Conservation (phyloP, 2,797 vertebrate species). For the Mareca penelope region DNA sequence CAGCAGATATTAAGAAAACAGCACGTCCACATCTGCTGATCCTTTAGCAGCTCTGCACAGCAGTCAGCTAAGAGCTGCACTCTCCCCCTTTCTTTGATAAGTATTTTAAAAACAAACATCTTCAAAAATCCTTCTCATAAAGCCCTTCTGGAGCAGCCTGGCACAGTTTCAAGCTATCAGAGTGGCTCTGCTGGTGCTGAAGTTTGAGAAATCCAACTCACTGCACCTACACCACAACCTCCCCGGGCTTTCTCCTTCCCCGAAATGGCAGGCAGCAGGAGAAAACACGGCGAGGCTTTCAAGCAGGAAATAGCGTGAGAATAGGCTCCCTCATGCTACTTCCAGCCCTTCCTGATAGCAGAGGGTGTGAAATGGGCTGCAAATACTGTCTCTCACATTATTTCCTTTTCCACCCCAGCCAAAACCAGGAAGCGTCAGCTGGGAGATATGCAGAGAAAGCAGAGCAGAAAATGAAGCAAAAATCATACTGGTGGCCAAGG, state of each 20-base stretch:
- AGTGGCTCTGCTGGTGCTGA: not conserved
- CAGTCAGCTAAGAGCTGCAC: not conserved
- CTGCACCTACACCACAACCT: not conserved
- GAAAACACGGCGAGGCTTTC: not conserved
- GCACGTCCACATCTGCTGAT: not conserved
- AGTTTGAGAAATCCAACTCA: not conserved
- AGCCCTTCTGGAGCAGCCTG: slow-evolving; percentile 27
- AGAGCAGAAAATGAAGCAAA: fast-evolving
- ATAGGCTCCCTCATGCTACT: slow-evolving; percentile 47
- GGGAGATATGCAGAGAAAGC: not conserved
- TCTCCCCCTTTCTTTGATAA: slow-evolving; percentile 8
- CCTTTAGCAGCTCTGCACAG: not conserved
- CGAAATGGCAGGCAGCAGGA: slow-evolving; percentile 46
- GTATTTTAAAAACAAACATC: slow-evolving; percentile 55
- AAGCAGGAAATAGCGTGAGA: slow-evolving; percentile 68
- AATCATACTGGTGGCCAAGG: not conserved
- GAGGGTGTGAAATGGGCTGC: slow-evolving; percentile 39
- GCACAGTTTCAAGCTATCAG: not conserved
- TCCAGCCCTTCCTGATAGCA: slow-evolving; percentile 64
- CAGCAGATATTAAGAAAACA: not conserved
- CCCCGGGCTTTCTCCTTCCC: not conserved
- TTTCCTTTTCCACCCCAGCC: slow-evolving; percentile 60
- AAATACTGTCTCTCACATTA: slow-evolving; percentile 8
- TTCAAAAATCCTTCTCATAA: slow-evolving; percentile 48
- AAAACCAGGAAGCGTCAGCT: slow-evolving; percentile 34